Evolutionary conservation across 2,888 invertebrate genomes (phyloP).

Genomic region (Caenorhabditis sinica): DNA sequence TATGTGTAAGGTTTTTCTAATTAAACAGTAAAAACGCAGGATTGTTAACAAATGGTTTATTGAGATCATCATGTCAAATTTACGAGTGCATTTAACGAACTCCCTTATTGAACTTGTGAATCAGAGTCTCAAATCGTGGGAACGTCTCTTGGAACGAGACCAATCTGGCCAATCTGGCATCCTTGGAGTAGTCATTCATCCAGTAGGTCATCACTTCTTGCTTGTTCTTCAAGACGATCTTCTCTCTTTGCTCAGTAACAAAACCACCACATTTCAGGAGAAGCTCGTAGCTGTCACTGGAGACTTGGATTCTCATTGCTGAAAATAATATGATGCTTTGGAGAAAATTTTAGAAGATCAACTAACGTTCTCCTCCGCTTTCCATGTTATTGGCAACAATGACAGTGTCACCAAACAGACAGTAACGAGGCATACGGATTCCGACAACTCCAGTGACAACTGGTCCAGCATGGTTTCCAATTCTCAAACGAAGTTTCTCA

Average conservation of each 20-base stretch:
- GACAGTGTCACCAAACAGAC: slow-evolving; percentile 72
- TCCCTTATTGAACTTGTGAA: slow-evolving; percentile 56
- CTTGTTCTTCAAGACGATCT: slow-evolving; percentile 66
- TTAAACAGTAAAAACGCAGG: not conserved
- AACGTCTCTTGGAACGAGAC: slow-evolving; percentile 32
- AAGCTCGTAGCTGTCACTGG: slow-evolving; percentile 64
- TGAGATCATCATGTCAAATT: not conserved
- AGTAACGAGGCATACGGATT: slow-evolving; percentile 70
- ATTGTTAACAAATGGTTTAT: slow-evolving; percentile 30
- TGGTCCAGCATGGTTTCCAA: slow-evolving; percentile 72
- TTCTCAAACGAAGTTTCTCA: slow-evolving; percentile 68
- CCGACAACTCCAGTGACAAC: slow-evolving; percentile 72
- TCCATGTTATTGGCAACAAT: slow-evolving; percentile 73
- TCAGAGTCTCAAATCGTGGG: slow-evolving; percentile 57
- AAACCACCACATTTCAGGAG: slow-evolving; percentile 69
- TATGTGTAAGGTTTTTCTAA: too few species aligned
- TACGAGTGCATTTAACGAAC: not conserved
- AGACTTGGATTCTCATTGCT: slow-evolving; percentile 74
- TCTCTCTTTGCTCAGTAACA: slow-evolving; percentile 64
- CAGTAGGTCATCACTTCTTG: slow-evolving; percentile 63
- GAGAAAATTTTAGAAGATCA: not conserved
- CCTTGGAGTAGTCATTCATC: slow-evolving; percentile 62
- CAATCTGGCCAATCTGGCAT: slow-evolving; percentile 52
- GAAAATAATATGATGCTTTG: slow-evolving; percentile 12
- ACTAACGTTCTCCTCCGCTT: slow-evolving; percentile 71